phyloP scores from a whole-genome alignment of 2,113 vertebrate genomes.

The Erpornis zantholeuca region DNA sequence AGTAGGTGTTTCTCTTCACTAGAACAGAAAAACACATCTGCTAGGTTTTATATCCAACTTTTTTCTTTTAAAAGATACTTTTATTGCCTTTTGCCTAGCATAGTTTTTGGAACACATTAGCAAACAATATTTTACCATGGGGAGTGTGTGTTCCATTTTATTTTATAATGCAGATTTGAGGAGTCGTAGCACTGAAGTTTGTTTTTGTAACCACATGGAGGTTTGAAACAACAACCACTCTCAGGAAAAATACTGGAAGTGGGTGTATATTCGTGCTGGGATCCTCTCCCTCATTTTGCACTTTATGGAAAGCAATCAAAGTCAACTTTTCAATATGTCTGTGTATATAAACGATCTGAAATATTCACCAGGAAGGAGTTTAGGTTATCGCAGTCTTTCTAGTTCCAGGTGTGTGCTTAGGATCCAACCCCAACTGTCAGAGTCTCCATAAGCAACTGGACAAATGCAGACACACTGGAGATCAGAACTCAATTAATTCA shows the following conservation, averaged over 20 bases:
- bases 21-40: constrained; percentile 59
- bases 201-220: constrained; percentile 48
- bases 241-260: not conserved
- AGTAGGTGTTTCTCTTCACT: not conserved
- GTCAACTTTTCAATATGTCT: not conserved
- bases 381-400: not conserved
- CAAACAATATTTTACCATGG: constrained; percentile 47
- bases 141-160: constrained; percentile 39
- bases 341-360: not conserved
- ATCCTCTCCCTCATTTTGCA: constrained; percentile 10
- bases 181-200: not conserved
- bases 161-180: constrained; percentile 55
- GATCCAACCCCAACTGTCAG: not conserved
- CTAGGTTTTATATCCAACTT: constrained; percentile 19
- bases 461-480: not conserved
- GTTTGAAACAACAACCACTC: constrained; percentile 18
- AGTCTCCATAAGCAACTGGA: not conserved
- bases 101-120: constrained; percentile 15
- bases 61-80: constrained; percentile 6
- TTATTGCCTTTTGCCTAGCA: constrained; percentile 48
- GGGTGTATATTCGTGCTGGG: not conserved
- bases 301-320: not conserved
- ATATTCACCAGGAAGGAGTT: not conserved
- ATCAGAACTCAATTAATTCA: not conserved
- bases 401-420: not conserved